Conservation (phyloP, 2,797 vertebrate genomes). For the Phrynocephalus guinanensis region DNA sequence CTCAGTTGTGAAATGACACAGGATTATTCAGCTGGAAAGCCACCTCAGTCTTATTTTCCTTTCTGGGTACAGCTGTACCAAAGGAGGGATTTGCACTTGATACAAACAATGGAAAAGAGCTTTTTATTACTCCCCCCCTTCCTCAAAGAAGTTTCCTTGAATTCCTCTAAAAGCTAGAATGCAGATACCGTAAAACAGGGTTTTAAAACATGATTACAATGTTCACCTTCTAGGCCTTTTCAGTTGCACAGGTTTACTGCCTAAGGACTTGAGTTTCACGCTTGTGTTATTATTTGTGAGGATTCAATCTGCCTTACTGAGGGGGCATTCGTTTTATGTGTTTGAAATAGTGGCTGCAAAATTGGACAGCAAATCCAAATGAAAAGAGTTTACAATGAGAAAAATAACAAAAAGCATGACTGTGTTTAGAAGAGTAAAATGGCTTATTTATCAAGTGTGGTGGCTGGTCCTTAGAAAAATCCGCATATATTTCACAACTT, state of each 20-base stretch:
- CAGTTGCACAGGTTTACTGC: neutral
- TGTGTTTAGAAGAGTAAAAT: too few relatives aligned
- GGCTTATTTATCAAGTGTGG: too few relatives aligned
- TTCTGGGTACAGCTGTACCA: neutral
- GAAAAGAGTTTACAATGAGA: neutral
- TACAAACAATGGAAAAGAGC: neutral
- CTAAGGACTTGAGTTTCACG: neutral
- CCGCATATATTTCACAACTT: neutral
- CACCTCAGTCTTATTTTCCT: conserved; percentile 12
- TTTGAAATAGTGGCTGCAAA: neutral
- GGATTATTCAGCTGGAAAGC: neutral
- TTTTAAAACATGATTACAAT: neutral
- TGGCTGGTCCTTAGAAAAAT: neutral
- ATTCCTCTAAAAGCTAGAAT: neutral
- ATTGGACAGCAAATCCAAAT: neutral
- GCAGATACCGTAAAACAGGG: neutral
- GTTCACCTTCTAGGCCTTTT: neutral
- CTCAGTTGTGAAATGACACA: neutral
- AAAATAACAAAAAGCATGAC: neutral
- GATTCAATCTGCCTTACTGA: neutral
- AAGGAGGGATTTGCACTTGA: neutral
- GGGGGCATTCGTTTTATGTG: neutral
- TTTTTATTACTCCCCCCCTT: neutral
- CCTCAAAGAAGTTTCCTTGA: neutral
- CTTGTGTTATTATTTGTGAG: neutral